phyloP scores from a whole-genome alignment of 2,113 vertebrate genomes.

The Halcyon senegalensis region DNA sequence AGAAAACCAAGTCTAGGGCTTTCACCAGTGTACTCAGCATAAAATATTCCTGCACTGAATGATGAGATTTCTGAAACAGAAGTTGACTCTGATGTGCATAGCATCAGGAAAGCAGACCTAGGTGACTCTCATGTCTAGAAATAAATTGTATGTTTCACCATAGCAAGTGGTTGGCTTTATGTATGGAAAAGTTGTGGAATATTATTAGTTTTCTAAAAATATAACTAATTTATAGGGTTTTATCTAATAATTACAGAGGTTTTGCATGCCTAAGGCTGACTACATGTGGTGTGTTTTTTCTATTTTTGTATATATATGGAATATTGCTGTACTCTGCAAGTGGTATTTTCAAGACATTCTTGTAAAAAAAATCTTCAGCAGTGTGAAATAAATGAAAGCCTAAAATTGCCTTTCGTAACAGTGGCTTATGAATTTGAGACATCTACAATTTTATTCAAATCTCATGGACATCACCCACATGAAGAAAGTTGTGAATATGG shows the following conservation, averaged over 20 bases:
- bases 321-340: not conserved
- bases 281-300: fast-evolving
- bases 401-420: not conserved
- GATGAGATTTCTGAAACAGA: not conserved
- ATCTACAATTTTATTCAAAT: not conserved
- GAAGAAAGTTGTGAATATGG: not conserved
- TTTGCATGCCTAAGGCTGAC: not conserved
- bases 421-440: not conserved
- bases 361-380: not conserved
- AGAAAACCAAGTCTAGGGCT: not conserved
- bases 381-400: not conserved
- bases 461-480: not conserved
- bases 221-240: not conserved
- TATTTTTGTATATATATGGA: not conserved
- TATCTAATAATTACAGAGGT: not conserved
- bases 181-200: not conserved
- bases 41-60: not conserved
- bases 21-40: not conserved
- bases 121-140: conserved; percentile 27
- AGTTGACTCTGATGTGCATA: not conserved
- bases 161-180: not conserved
- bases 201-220: conserved; percentile 11
- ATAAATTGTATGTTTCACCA: not conserved
- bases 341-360: not conserved
- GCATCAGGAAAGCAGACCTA: conserved; percentile 58